phyloP scores from a whole-genome alignment of 2,797 vertebrate genomes.

The Helicolenus hilgendorfi region DNA sequence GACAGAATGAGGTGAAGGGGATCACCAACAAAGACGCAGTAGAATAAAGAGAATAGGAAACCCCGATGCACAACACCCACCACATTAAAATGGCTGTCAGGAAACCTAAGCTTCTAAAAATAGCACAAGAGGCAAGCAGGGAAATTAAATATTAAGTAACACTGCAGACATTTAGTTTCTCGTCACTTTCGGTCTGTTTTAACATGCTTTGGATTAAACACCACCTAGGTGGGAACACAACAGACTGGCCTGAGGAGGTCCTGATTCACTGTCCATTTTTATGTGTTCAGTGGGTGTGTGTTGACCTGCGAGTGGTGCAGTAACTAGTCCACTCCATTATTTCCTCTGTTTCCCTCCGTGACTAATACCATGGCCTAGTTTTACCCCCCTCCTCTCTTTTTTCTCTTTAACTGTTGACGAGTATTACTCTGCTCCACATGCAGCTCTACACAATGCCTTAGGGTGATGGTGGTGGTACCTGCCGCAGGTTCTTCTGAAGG shows the following conservation, averaged over 20 bases:
- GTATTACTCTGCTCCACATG: background rate
- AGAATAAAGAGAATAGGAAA: constrained; percentile 57
- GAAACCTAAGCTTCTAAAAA: constrained; percentile 79
- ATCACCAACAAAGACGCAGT: constrained; percentile 48
- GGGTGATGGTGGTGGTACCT: constrained; percentile 87
- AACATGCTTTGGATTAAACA: constrained; percentile 33
- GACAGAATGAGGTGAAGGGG: constrained; percentile 55
- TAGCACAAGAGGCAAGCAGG: constrained; percentile 62
- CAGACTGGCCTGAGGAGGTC: background rate
- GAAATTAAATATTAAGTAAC: constrained; percentile 85
- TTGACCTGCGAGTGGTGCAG: constrained; percentile 38
- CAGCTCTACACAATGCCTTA: background rate
- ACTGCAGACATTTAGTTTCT: constrained; percentile 74
- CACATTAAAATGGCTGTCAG: constrained; percentile 74
- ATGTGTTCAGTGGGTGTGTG: constrained; percentile 18
- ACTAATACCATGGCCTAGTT: constrained; percentile 72
- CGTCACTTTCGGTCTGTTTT: constrained; percentile 52
- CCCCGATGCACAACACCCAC: constrained; percentile 54
- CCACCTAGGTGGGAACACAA: background rate
- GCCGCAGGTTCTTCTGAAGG: constrained; percentile 94
- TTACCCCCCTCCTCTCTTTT: background rate
- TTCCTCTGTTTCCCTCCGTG: constrained; percentile 35
- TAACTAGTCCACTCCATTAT: constrained; percentile 30
- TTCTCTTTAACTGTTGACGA: constrained; percentile 1
- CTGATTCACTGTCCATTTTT: background rate